phyloP scores from a whole-genome alignment of 2,888 invertebrate species.

The Lasioglossum pauxillum region DNA sequence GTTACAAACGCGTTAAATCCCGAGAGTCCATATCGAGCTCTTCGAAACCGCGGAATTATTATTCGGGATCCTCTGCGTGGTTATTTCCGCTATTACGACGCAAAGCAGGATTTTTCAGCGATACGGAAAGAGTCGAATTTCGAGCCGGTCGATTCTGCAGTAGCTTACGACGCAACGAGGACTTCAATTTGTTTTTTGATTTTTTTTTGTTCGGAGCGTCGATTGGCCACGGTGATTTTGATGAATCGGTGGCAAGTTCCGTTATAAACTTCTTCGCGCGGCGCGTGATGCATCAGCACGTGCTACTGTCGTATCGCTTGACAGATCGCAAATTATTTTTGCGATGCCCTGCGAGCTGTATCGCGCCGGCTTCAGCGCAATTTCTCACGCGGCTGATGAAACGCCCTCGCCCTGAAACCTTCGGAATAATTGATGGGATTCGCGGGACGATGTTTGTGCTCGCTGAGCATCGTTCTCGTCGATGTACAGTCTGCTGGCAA shows the following conservation, averaged over 20 bases:
- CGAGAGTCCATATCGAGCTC: neutral
- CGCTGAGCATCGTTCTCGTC: neutral
- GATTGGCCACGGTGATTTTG: conserved; percentile 55
- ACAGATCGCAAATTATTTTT: conserved; percentile 59
- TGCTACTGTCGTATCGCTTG: conserved; percentile 33
- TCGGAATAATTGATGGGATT: conserved; percentile 26
- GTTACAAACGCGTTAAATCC: neutral
- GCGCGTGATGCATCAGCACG: conserved; percentile 44
- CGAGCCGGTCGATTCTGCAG: neutral
- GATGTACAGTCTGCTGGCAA: neutral
- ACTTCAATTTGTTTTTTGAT: neutral
- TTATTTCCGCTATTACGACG: neutral
- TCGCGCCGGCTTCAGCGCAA: conserved; percentile 18
- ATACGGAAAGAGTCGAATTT: neutral
- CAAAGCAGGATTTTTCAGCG: neutral
- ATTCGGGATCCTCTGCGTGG: neutral
- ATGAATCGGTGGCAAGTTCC: conserved; percentile 55
- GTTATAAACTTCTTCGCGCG: conserved; percentile 57
- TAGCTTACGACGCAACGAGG: neutral
- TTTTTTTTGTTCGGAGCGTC: conserved; percentile 10
- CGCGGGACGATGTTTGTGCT: neutral
- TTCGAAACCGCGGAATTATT: neutral
- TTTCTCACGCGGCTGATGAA: conserved; percentile 24
- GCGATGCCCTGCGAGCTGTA: conserved; percentile 21
- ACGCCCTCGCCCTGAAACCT: conserved; percentile 22